These are phyloP conservation scores for Oryzias melastigma DNA, from an alignment of 2,113 vertebrate species.

Conservation along the genomic window DNA sequence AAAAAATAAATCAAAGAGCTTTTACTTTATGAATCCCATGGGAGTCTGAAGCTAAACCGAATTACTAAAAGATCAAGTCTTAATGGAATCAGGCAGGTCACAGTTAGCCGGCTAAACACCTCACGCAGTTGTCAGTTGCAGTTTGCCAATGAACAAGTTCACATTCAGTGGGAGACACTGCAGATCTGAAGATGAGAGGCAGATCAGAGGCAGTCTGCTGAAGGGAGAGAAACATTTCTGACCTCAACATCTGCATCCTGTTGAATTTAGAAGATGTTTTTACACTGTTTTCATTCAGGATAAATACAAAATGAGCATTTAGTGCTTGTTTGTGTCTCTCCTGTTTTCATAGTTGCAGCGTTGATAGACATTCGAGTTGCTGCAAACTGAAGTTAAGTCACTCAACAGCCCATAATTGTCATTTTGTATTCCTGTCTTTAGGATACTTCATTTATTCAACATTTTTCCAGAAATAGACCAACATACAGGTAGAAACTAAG, in stretches of 20 bases:
- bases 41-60: no score
- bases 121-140: neutral
- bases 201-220: constrained; percentile 23
- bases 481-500: no score
- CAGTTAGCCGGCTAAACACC: neutral
- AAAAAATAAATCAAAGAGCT: no score
- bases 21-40: no score
- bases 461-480: no score
- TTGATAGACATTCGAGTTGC: no score
- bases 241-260: constrained; percentile 24
- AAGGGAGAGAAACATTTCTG: neutral
- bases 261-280: neutral
- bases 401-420: no score
- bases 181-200: constrained; percentile 20
- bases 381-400: no score
- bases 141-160: neutral
- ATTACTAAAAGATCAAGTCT: neutral
- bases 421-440: no score
- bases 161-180: constrained; percentile 20
- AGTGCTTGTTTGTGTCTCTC: neutral
- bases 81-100: neutral
- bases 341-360: no score
- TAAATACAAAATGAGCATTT: neutral
- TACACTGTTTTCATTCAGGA: constrained; percentile 4
- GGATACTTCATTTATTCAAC: no score